A percentile compares a stretch with the other conserved stretches of the same genome.
phyloP scores from a whole-genome alignment of 2,797 vertebrate species.

The Cossypha caffra region DNA sequence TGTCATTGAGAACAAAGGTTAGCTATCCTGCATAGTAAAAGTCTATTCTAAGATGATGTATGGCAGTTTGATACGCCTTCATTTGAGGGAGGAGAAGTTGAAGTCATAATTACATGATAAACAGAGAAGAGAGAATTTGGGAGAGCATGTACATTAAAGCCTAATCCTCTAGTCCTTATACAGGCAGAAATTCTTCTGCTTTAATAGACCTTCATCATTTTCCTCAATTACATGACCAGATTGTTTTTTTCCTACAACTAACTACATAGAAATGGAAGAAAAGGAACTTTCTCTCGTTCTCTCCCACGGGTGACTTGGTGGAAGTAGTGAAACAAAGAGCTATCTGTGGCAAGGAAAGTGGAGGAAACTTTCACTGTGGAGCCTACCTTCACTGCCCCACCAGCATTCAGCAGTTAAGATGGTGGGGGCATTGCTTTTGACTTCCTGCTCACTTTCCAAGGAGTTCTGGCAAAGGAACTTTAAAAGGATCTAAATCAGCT shows the following conservation, averaged over 20 bases:
- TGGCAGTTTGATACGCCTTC: conserved; percentile 45
- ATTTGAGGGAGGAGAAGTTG: conserved; percentile 48
- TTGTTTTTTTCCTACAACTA: not conserved
- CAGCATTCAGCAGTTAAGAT: not conserved
- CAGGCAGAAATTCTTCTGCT: conserved; percentile 17
- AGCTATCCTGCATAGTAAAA: conserved; percentile 22
- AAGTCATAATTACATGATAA: conserved; percentile 53
- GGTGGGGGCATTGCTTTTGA: not conserved
- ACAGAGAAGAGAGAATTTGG: not conserved
- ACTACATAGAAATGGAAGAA: not conserved
- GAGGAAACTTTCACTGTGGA: not conserved
- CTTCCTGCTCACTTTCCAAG: not conserved
- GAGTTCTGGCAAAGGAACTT: no score
- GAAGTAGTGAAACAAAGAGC: not conserved
- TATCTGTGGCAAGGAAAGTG: not conserved
- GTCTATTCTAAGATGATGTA: conserved; percentile 31
- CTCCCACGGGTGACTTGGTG: not conserved
- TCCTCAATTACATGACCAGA: not conserved
- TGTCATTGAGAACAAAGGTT: conserved; percentile 53
- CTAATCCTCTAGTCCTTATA: conserved; percentile 7
- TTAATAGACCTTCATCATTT: not conserved
- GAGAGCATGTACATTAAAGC: not conserved
- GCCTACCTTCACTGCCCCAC: not conserved
- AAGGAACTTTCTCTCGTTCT: not conserved
- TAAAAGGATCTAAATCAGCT: not conserved